Conservation (phyloP, 2,797 vertebrate genomes). For the Micrastur ruficollis region DNA sequence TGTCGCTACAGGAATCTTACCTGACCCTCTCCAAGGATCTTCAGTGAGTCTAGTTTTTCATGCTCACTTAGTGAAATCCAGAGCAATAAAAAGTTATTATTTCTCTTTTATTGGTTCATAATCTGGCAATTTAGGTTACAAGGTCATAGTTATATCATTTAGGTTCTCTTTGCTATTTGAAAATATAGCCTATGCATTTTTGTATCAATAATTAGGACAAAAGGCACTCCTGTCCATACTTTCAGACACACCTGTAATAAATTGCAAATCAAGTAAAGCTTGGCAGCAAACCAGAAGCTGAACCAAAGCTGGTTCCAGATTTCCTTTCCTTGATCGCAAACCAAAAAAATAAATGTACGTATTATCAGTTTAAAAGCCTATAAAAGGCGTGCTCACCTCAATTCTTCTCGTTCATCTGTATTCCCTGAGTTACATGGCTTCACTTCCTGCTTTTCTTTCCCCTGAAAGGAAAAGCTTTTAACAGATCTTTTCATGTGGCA, state of each 20-base stretch:
- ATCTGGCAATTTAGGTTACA: not conserved
- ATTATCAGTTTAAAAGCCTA: not conserved
- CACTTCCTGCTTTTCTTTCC: not conserved
- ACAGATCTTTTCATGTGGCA: not conserved
- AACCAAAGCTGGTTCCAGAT: not conserved
- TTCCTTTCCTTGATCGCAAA: not conserved
- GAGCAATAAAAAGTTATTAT: not conserved
- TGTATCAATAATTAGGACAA: not conserved
- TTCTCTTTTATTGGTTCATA: not conserved
- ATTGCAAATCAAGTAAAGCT: not conserved
- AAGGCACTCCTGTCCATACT: not conserved
- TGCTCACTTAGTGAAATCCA: not conserved
- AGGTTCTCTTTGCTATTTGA: not conserved
- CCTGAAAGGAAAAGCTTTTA: not conserved
- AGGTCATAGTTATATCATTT: not conserved
- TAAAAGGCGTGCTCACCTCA: not conserved
- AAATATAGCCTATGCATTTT: not conserved
- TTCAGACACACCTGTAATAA: not conserved
- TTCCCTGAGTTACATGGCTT: not conserved
- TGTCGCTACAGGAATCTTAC: not conserved
- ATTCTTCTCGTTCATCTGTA: not conserved
- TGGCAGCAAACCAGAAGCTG: not conserved
- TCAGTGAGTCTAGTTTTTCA: not conserved
- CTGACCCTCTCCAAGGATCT: not conserved
- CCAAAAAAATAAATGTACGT: rapidly evolving